Evolutionary conservation across 1,140 invertebrate species (phyloP), one percentile per base, ranked within the genome.

Genomic region (Limonius californicus): DNA sequence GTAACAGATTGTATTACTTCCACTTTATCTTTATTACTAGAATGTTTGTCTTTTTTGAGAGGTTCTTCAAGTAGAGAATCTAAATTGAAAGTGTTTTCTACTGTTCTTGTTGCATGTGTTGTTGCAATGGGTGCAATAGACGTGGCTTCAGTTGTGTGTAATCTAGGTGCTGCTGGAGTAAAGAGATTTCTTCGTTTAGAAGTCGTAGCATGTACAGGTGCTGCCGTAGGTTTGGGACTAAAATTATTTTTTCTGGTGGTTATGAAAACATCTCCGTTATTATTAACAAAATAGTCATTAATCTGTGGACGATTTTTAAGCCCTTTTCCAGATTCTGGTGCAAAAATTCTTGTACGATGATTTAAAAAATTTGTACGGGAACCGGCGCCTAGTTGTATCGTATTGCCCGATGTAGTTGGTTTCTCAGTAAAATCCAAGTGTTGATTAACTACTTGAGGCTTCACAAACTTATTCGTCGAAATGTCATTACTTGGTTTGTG

Each of bases 31-130:
- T 74, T 78, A 58, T 73, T 68, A 62, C 80, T 72, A 35, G 68
- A 77, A 65, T 78, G 79, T 73, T 79, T 78, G 23, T 77, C 66
- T 63, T 81, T 77, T 62, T 79, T 79, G 55, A 81, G 80, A 8
- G 79, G 76, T 65, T 82, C 82, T 76, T 83, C 81, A 30, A 83
- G 73, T 50, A 82, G 68, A 8, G 81, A 77, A 70, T 82, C 81
- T 54, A 82, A 74, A 68, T 82, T 79, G 64, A 80, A 73, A 21
- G 78, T 80, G 62, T 81, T 81, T 74, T 82, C 80, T 58, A 75
- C 68, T 66, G 67, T 72, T 14, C 73, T 66, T 53, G 56, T 73
- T 74, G n/a, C 20, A 18, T 43, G 54, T 72, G 72, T 0, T 59
- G 62, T 61, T 72, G 68, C 16, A 68, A 65, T 1, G 59, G 42